Percentiles rank a stretch among this genome's conserved stretches.
These are phyloP conservation scores for Euproctis similis DNA, from an alignment of 2,888 invertebrate genomes.

Conservation along the genomic window DNA sequence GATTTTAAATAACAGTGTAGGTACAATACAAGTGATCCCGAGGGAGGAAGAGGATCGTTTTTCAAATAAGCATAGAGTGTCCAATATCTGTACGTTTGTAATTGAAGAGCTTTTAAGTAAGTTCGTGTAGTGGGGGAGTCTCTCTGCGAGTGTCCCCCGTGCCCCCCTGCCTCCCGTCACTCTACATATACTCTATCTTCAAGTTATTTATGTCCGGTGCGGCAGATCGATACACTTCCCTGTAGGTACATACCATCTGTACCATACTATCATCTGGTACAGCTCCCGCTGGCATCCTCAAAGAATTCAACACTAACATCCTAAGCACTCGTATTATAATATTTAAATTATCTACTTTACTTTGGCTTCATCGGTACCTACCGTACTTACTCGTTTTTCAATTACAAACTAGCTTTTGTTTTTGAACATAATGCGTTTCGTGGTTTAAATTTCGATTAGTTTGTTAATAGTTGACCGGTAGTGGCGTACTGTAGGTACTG, in stretches of 20 bases:
- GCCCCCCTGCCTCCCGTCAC: not conserved
- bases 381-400: not conserved
- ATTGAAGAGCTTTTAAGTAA: constrained; percentile 8
- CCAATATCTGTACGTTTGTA: constrained; percentile 3
- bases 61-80: not conserved
- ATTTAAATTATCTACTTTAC: no score
- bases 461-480: constrained; percentile 21
- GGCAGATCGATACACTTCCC: not conserved
- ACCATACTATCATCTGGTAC: not conserved
- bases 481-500: no score
- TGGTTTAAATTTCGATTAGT: constrained; percentile 14
- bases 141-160: not conserved
- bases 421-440: not conserved
- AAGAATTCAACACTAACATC: no score
- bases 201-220: not conserved
- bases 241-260: no score
- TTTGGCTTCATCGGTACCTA: no score
- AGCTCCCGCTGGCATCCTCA: no score
- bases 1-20: no score
- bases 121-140: constrained; percentile 2
- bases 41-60: not conserved
- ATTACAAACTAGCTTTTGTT: not conserved
- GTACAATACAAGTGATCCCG: no score
- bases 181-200: not conserved
- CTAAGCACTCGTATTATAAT: no score